Percentiles rank a stretch among this genome's conserved stretches.
Conservation (phyloP, 2,888 invertebrate genomes). For the Cryptus armator region DNA sequence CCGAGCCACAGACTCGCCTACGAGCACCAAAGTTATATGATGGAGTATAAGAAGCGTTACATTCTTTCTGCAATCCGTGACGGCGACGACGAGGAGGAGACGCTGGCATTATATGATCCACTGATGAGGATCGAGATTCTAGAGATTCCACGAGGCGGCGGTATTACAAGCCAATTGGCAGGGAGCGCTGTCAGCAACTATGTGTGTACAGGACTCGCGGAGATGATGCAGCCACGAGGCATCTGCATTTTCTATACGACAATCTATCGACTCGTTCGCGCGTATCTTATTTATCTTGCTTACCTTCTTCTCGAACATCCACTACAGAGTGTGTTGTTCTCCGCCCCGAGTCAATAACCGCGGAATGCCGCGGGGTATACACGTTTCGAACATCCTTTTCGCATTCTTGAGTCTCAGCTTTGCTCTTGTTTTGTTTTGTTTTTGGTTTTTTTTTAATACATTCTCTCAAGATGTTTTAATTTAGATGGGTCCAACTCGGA, state of each 20-base stretch:
- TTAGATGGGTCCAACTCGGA: conserved; percentile 54
- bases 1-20: conserved; percentile 3
- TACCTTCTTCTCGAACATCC: neutral
- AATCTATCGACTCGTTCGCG: conserved; percentile 33
- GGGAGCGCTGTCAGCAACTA: neutral
- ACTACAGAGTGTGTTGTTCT: conserved; percentile 34
- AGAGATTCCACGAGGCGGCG: conserved; percentile 38
- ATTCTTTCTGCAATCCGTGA: conserved; percentile 38
- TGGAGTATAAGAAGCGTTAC: neutral
- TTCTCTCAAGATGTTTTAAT: conserved; percentile 56
- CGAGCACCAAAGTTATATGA: neutral
- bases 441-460: conserved; percentile 2
- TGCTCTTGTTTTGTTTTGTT: neutral
- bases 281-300: conserved; percentile 34
- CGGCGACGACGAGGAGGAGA: neutral
- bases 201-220: neutral
- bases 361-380: conserved; percentile 23
- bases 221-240: neutral
- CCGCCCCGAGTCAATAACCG: conserved; percentile 57
- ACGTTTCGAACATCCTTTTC: conserved; percentile 34
- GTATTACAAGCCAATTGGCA: conserved; percentile 42
- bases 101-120: conserved; percentile 51
- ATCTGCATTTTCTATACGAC: conserved; percentile 7
- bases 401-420: conserved; percentile 26
- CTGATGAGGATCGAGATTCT: conserved; percentile 58